Conservation (phyloP, 2,797 vertebrate genomes). For the Gymnoscopelus braueri region DNA sequence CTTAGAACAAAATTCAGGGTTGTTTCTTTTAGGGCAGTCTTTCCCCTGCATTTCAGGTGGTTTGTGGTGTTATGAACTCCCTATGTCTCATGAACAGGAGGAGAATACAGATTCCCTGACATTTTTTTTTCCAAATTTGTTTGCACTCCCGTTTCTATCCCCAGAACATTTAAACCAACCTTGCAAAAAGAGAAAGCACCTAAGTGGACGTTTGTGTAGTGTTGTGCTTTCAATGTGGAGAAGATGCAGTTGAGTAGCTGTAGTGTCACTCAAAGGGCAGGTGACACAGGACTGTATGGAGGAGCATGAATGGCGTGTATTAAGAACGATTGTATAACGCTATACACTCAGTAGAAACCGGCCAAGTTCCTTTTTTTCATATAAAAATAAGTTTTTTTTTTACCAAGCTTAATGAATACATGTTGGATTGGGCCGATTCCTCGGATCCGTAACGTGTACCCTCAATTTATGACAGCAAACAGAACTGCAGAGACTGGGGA, state of each 20-base stretch:
- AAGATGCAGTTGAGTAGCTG: conserved; percentile 30
- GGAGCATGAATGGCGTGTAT: conserved; percentile 7
- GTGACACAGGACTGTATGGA: conserved; percentile 7
- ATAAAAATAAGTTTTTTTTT: conserved; percentile 57
- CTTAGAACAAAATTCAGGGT: conserved; percentile 69
- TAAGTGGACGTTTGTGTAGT: conserved; percentile 56
- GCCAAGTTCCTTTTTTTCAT: conserved; percentile 72
- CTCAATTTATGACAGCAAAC: conserved; percentile 36
- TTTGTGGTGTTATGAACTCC: conserved; percentile 15
- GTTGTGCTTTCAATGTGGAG: conserved; percentile 76
- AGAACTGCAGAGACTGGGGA: conserved; percentile 49
- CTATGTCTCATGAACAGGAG: conserved; percentile 22
- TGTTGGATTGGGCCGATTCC: conserved; percentile 53
- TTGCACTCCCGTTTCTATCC: conserved; percentile 37
- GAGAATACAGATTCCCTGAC: conserved; percentile 39
- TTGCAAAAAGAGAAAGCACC: conserved; percentile 31
- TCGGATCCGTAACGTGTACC: conserved; percentile 34
- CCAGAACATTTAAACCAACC: conserved; percentile 14
- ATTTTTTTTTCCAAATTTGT: conserved; percentile 26
- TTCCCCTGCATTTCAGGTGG: conserved; percentile 49
- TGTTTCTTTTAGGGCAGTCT: conserved; percentile 41
- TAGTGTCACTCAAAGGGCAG: conserved; percentile 23
- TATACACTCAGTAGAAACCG: conserved; percentile 33
- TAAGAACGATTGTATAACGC: conserved; percentile 90
- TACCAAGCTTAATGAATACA: conserved; percentile 78